Evolutionary conservation across 2,113 vertebrate species (phyloP).

Genomic region (Oncorhynchus tshawytscha): DNA sequence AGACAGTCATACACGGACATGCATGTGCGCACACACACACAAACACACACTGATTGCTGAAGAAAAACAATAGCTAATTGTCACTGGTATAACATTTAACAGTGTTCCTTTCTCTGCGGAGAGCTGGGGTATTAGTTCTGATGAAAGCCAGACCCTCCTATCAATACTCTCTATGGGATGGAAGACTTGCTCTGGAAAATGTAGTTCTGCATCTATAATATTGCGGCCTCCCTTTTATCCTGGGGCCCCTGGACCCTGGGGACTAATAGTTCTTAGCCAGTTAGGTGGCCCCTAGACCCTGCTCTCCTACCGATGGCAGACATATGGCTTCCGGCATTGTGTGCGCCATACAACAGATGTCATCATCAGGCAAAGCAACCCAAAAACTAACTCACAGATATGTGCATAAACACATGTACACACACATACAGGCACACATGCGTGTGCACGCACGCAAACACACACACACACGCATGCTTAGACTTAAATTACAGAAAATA

Average conservation of each 20-base stretch:
- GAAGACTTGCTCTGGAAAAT: slow-evolving; percentile 69
- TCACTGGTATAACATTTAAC: slow-evolving; percentile 44
- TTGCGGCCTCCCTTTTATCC: slow-evolving; percentile 65
- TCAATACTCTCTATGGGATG: slow-evolving; percentile 44
- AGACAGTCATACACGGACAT: not conserved
- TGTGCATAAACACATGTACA: not conserved
- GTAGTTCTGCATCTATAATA: slow-evolving; percentile 63
- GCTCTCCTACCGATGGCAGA: slow-evolving; percentile 62
- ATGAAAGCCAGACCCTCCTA: slow-evolving; percentile 63
- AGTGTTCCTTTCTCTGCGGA: slow-evolving; percentile 20
- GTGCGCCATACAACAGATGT: slow-evolving; percentile 7
- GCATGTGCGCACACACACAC: slow-evolving; percentile 8
- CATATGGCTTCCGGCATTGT: slow-evolving; percentile 58
- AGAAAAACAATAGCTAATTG: slow-evolving; percentile 51
- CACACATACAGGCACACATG: not conserved
- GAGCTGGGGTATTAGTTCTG: slow-evolving; percentile 50
- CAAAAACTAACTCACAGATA: not conserved
- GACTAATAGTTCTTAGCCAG: slow-evolving; percentile 55
- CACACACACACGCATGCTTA: not conserved
- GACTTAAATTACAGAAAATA: not conserved
- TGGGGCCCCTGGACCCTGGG: slow-evolving; percentile 52
- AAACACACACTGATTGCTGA: slow-evolving; percentile 36
- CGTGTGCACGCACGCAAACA: not conserved
- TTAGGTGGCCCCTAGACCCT: slow-evolving; percentile 54
- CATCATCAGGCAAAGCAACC: slow-evolving; percentile 25